Evolutionary conservation across 1,140 invertebrate species (phyloP), one percentile per base, ranked within the genome.

Genomic region (Aphelenchoides besseyi): DNA sequence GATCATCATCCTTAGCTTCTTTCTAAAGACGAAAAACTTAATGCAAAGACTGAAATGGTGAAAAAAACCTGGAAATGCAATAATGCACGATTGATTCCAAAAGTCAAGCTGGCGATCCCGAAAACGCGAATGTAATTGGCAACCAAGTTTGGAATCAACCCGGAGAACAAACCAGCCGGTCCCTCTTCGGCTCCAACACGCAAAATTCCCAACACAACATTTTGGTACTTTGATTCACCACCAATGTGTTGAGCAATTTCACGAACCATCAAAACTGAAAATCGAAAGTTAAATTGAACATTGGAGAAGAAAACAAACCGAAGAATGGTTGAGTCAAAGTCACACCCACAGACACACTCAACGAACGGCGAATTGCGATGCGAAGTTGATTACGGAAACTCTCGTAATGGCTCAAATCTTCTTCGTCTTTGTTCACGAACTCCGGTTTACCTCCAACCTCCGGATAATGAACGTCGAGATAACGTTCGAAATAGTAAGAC

Each of bases 201-300:
- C 0, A 66, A 33, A 16, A 83, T 36, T n/a, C 57, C 59, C 9
- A 29, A 52, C 12, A 70, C 32, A 18, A 79, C 64, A 23, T 55
- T 66, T 12, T 66, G 64, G 54, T 83, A 83, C 68, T 83, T 83
- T 16, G 36, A 41, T 55, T 83, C 81, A 26, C 68, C 53, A 9
- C 81, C 81, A 53, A 83, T 81, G 16, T 79, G 52, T 72, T 83
- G 81, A 32, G 81, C 81, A 29, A 83, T 77, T 72, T 84, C 76
- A 36, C 81, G 82, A 16, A 79, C 67, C 72, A 82, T 75, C n/a
- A 81, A 29, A 0, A 83, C 81, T 80, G 53, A 55, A 81, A 12
- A 23, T 16, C 12, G 41, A 48, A 23, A 12, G 76, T 76, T 73
- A 18, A 32, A 23, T 37, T 28, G 1, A 28, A 26, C 18, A 0